These are phyloP conservation scores for Lethenteron reissneri DNA, from an alignment of 2,113 vertebrate genomes.

Conservation along the genomic window DNA sequence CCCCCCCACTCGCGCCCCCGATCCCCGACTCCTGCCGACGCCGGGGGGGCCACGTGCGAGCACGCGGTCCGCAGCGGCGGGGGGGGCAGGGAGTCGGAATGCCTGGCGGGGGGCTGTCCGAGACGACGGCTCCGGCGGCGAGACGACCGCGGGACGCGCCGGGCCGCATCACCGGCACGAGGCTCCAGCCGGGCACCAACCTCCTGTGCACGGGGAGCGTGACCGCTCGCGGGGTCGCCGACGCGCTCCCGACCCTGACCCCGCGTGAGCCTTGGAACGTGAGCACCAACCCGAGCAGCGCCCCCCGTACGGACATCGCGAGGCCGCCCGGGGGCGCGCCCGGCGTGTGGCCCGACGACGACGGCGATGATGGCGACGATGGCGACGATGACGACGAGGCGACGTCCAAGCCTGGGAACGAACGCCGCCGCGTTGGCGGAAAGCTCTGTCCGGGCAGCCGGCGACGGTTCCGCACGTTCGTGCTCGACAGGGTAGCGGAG, in stretches of 20 bases:
- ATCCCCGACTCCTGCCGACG: too few relatives aligned
- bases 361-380: slow-evolving; percentile 14
- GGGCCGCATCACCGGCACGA: too few relatives aligned
- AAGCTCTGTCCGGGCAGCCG: slow-evolving; percentile 14
- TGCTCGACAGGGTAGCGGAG: too few relatives aligned
- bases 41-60: too few relatives aligned
- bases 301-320: slow-evolving; percentile 7
- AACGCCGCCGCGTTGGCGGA: slow-evolving; percentile 13
- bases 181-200: too few relatives aligned
- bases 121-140: too few relatives aligned
- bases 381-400: slow-evolving; percentile 10
- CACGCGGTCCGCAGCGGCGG: too few relatives aligned
- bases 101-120: too few relatives aligned
- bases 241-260: not conserved
- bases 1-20: too few relatives aligned
- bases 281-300: slow-evolving; percentile 9
- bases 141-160: too few relatives aligned
- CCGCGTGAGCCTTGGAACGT: slow-evolving; percentile 8
- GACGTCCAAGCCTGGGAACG: slow-evolving; percentile 10
- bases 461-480: slow-evolving; percentile 8
- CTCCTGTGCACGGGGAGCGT: too few relatives aligned
- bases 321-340: slow-evolving; percentile 15
- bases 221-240: not conserved
- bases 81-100: too few relatives aligned
- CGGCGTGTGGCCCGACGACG: slow-evolving; percentile 11